Conservation (phyloP, 2,888 invertebrate genomes). For the Sphecodes monilicornis region DNA sequence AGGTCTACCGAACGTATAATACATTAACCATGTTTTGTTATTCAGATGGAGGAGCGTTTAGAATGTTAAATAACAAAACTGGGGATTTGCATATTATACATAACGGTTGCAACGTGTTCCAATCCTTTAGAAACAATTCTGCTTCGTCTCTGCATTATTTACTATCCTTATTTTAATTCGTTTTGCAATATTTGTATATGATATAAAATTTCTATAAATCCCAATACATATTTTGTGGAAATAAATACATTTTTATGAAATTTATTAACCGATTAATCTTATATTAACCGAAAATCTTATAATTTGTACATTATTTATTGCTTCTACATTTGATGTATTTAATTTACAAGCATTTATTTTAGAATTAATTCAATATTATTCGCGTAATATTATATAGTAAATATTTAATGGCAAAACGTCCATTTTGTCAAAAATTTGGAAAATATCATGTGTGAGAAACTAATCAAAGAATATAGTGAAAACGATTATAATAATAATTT, state of each 20-base stretch:
- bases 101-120: background rate
- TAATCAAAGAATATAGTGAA: background rate
- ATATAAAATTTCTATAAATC: background rate
- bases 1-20: conserved; percentile 23
- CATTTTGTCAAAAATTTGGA: background rate
- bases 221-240: too few species aligned
- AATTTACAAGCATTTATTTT: background rate
- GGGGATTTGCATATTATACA: conserved; percentile 31
- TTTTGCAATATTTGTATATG: background rate
- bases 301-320: background rate
- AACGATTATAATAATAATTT: background rate
- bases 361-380: background rate
- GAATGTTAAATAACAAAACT: conserved; percentile 49
- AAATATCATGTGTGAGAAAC: background rate
- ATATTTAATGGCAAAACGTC: background rate
- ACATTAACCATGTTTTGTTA: conserved; percentile 51
- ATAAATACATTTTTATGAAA: background rate
- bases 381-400: background rate
- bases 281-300: too few species aligned
- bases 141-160: background rate
- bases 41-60: conserved; percentile 42
- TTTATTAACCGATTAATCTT: background rate
- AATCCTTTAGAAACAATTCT: conserved; percentile 25
- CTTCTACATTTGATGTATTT: background rate
- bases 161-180: background rate